Evolutionary conservation across 2,113 vertebrate genomes (phyloP), one percentile per base, ranked within the genome.

Genomic region (Heterochromis multidens): DNA sequence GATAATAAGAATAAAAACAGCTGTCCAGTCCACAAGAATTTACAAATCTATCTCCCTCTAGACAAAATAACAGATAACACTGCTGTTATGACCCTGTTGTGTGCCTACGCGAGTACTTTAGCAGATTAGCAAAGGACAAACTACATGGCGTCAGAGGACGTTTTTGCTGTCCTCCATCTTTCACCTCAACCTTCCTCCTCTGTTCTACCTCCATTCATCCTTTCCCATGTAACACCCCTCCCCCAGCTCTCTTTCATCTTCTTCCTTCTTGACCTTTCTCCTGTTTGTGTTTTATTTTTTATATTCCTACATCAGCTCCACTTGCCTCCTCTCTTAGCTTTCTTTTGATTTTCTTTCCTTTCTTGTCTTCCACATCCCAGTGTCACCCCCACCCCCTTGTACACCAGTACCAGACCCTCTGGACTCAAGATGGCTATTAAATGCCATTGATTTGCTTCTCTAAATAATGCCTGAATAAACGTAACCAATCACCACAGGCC

Each of bases 401-500:
- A 1, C 59, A 31, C 57, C 33, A 37, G 61, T 72, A 83, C 33
- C 31, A 19, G 37, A 58, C 62, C 72, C 43, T 57, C 49, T 67
- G 65, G 72, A 63, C 82, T 83, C 83, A 85, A 86, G 88, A 21
- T 16, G 61, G 65, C 85, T 87, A 85, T 85, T 89, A 87, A 90
- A 87, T 81, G 76, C 74, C 76, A 94, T 92, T 91, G 92, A 95
- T 93, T 80, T 63, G 25, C 37, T 49, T 77, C 86, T 90, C 57
- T 84, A 93, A 94, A 86, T 95, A 93, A 94, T 94, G 92, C 92
- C 90, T 92, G 91, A 94, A 89, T 94, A 93, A 95, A 94, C 85
- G 85, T 88, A 88, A 89, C 80, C 87, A 84, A 87, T 93, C 90
- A 92, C 88, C 89, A 85, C 81, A 89, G 92, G 84, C 72, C 89